Conservation (phyloP, 1,140 invertebrate species). For the Bombus huntii region DNA sequence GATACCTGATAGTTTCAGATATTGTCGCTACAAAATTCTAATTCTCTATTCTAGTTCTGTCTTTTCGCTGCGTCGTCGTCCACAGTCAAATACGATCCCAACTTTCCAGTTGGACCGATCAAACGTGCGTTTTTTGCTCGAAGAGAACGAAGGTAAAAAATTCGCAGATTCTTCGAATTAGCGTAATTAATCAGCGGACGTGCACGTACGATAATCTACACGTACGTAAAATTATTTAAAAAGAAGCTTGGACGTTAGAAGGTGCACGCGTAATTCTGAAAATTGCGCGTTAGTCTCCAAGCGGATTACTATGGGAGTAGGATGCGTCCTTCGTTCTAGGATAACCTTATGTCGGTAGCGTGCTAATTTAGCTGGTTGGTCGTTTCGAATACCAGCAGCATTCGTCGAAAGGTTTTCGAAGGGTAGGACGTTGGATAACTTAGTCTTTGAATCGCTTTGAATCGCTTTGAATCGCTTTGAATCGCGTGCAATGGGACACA, state of each 20-base stretch:
- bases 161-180: neutral
- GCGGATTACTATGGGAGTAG: too few relatives aligned
- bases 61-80: neutral
- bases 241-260: neutral
- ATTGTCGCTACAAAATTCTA: neutral
- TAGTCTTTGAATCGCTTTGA: neutral
- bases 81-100: rapidly evolving
- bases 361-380: neutral
- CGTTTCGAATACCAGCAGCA: neutral
- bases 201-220: neutral
- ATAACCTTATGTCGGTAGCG: neutral
- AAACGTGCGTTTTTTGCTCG: neutral
- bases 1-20: constrained; percentile 1
- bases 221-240: neutral
- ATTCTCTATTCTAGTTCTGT: neutral
- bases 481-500: neutral
- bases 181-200: neutral
- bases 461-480: neutral
- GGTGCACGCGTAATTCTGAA: too few relatives aligned
- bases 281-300: too few relatives aligned
- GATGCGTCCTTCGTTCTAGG: neutral
- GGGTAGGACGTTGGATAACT: neutral
- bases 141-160: neutral
- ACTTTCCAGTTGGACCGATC: neutral
- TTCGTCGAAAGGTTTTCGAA: neutral